phyloP scores from a whole-genome alignment of 2,888 invertebrate genomes.

The Ormyrus labotus region DNA sequence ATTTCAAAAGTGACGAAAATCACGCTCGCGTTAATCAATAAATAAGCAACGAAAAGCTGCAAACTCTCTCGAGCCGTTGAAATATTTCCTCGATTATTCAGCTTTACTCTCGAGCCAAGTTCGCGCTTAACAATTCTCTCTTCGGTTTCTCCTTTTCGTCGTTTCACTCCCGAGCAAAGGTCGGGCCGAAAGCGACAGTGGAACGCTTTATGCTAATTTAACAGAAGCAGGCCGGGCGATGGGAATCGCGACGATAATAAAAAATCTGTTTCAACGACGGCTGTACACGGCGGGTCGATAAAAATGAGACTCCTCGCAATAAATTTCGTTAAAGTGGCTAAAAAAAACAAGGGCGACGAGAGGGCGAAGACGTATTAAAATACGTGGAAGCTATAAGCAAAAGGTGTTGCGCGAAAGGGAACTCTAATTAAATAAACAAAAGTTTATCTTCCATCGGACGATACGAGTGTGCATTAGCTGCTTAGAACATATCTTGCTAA shows the following conservation, averaged over 20 bases:
- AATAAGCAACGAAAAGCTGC: background rate
- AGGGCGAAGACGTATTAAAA: too few relatives aligned
- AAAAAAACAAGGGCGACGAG: too few relatives aligned
- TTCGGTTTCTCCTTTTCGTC: background rate
- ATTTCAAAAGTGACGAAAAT: background rate
- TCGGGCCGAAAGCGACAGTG: constrained; percentile 9
- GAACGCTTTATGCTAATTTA: constrained; percentile 24
- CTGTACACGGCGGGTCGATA: constrained; percentile 22
- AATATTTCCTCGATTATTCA: constrained; percentile 1
- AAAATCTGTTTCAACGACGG: constrained; percentile 28
- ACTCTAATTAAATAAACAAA: too few relatives aligned
- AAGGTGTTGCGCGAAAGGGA: too few relatives aligned
- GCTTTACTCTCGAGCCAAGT: background rate
- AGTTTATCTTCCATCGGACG: too few relatives aligned
- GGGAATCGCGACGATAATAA: background rate
- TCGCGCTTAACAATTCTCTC: background rate
- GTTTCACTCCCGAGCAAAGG: background rate
- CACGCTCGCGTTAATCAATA: background rate
- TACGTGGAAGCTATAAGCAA: too few relatives aligned
- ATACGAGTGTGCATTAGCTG: too few relatives aligned
- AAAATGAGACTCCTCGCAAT: constrained; percentile 20
- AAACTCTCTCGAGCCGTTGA: too few relatives aligned
- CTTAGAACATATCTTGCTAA: too few relatives aligned
- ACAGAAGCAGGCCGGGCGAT: constrained; percentile 1
- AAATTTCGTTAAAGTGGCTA: background rate